Percentiles rank a stretch among this genome's conserved stretches.
Conservation (phyloP, 2,797 vertebrate species). For the Rallus crepitans region DNA sequence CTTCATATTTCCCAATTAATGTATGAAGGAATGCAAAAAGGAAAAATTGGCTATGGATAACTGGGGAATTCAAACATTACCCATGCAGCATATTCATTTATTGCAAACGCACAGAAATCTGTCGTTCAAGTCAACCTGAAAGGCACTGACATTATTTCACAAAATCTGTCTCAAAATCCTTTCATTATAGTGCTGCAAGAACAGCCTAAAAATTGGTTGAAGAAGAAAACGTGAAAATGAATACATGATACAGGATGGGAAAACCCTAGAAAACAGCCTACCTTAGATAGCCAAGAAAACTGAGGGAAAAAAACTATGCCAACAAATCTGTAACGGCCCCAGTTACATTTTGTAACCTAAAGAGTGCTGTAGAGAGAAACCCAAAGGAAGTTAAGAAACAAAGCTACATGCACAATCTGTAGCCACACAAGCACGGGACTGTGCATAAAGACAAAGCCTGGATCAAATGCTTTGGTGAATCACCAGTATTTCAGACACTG, state of each 20-base stretch:
- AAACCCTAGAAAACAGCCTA: background rate
- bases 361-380: background rate
- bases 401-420: background rate
- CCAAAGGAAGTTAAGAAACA: background rate
- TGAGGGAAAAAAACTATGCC: accelerated
- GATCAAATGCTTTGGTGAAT: background rate
- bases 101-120: background rate
- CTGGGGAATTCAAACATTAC: background rate
- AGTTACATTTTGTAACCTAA: background rate
- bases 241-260: background rate
- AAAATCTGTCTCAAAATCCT: background rate
- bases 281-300: background rate
- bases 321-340: background rate
- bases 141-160: background rate
- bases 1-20: background rate
- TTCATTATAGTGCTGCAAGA: background rate
- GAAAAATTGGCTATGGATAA: background rate
- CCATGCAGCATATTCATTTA: background rate
- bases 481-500: background rate
- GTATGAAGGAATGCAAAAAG: background rate
- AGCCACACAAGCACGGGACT: background rate
- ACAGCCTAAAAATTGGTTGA: background rate
- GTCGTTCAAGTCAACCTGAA: background rate
- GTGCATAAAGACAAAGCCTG: background rate
- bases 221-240: background rate